Conservation (phyloP, 2,888 invertebrate genomes). For the Troides aeacus region DNA sequence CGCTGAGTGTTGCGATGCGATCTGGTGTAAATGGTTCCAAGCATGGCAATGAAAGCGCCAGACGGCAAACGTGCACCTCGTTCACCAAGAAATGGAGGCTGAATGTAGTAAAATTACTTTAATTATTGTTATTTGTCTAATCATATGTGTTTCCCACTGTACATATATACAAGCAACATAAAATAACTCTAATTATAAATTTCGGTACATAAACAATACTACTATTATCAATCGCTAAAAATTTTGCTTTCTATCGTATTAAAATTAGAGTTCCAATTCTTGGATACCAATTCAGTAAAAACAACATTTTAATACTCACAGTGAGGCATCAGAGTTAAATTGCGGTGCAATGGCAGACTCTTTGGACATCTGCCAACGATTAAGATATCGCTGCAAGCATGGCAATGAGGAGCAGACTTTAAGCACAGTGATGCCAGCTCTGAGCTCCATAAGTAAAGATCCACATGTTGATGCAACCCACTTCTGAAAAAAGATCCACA, state of each 20-base stretch:
- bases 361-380: conserved; percentile 81
- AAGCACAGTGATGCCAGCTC: conserved; percentile 90
- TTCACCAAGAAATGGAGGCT: conserved; percentile 89
- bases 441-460: conserved; percentile 87
- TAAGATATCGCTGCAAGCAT: conserved; percentile 76
- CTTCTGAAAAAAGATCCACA: conserved; percentile 75
- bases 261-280: no score
- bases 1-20: conserved; percentile 90
- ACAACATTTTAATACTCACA: conserved; percentile 49
- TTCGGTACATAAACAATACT: no score
- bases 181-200: no score
- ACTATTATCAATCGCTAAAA: no score
- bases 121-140: neutral
- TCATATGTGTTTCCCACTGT: no score
- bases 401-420: conserved; percentile 91
- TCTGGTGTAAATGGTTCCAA: conserved; percentile 92
- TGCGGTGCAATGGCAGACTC: conserved; percentile 83
- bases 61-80: conserved; percentile 90
- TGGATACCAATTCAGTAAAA: neutral
- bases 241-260: no score
- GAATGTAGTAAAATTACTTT: conserved; percentile 20
- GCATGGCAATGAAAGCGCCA: conserved; percentile 91
- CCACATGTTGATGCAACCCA: conserved; percentile 89
- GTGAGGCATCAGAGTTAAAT: conserved; percentile 85
- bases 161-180: no score